These are phyloP conservation scores for Ptyas mucosa DNA, from an alignment of 2,113 vertebrate genomes.

Conservation along the genomic window DNA sequence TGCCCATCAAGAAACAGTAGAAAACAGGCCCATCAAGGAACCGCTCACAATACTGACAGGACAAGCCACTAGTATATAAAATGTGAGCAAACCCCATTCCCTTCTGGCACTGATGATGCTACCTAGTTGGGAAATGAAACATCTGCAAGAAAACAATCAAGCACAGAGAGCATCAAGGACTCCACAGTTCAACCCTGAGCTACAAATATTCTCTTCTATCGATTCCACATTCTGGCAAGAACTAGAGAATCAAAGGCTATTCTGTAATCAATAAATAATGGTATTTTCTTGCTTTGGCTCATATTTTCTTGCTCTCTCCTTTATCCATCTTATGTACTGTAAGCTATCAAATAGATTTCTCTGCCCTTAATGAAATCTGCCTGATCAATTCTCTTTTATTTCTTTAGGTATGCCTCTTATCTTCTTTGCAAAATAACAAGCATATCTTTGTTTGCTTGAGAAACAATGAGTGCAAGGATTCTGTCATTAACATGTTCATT, in stretches of 20 bases:
- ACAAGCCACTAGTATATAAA: not conserved
- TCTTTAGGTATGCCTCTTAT: not conserved
- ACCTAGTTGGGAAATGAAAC: not conserved
- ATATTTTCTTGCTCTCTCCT: not conserved
- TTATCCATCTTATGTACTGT: not conserved
- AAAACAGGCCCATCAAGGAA: not conserved
- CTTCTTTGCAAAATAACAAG: not conserved
- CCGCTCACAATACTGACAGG: not conserved
- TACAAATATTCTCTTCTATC: not conserved
- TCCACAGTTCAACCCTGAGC: not conserved
- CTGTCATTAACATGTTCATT: not conserved
- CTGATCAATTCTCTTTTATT: not conserved
- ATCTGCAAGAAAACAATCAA: not conserved
- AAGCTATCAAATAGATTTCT: not conserved
- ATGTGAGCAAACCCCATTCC: not conserved
- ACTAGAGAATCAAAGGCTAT: not conserved
- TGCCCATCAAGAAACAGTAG: not conserved
- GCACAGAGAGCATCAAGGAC: not conserved
- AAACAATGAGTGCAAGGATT: not conserved
- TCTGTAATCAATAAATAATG: not conserved
- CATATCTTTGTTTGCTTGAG: not conserved
- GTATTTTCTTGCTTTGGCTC: not conserved
- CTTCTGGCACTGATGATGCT: not conserved
- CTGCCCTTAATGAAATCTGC: not conserved
- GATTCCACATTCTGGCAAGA: not conserved